phyloP scores from a whole-genome alignment of 2,797 vertebrate genomes.

The Platyrinchus mystaceus region DNA sequence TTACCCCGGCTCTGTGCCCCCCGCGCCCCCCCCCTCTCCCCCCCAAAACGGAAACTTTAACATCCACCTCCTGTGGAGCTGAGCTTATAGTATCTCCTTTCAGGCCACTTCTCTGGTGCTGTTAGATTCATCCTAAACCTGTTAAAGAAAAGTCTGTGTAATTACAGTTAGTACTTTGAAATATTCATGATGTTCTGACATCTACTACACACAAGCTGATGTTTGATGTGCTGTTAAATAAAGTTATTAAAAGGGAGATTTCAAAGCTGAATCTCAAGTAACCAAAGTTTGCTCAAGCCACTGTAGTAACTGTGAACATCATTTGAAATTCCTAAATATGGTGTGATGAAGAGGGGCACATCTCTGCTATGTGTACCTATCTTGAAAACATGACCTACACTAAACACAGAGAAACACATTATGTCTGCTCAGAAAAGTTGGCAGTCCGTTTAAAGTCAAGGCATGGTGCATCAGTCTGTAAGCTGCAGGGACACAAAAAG shows the following conservation, averaged over 20 bases:
- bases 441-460: not conserved
- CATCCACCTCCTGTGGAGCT: not conserved
- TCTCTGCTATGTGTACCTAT: not conserved
- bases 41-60: not conserved
- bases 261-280: not conserved
- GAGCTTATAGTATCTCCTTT: not conserved
- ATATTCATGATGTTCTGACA: not conserved
- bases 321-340: not conserved
- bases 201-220: not conserved
- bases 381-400: not conserved
- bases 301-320: not conserved
- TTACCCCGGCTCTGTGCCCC: not conserved
- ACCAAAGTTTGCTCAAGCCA: not conserved
- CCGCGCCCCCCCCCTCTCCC: too few relatives aligned
- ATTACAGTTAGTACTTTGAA: not conserved
- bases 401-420: not conserved
- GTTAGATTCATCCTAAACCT: not conserved
- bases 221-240: not conserved
- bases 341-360: rapidly evolving
- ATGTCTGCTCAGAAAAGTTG: not conserved
- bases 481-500: not conserved
- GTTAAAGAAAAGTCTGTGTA: not conserved
- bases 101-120: not conserved
- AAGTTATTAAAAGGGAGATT: not conserved
- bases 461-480: not conserved